Evolutionary conservation across 2,113 vertebrate genomes (phyloP), one percentile per base, ranked within the genome.

Genomic region (Rhipidura dahli): DNA sequence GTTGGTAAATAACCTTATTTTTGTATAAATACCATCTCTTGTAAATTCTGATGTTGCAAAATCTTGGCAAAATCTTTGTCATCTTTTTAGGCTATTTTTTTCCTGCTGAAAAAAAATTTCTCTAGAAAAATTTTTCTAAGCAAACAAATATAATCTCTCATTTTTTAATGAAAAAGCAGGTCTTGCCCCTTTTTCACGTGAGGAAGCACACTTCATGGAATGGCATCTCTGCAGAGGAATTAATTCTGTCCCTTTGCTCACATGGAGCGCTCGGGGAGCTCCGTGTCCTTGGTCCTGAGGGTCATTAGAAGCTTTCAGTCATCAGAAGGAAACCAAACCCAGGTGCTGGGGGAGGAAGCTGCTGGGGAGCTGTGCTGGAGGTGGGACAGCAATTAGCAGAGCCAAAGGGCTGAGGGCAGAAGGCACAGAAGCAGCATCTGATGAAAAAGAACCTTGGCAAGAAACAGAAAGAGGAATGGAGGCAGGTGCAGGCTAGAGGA

Each of bases 51-150:
- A 2, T 19, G 10, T 69, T 69, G 40, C 30, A 65, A 73, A 84
- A 84, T 47, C 12, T 56, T 86, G 39, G 56, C 23, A 70, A 70
- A 63, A 8, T 49, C 80, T 71, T 79, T 77, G 9, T 60, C 15
- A 6, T 60, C 8, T 19, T 51, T 27, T 30, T 37, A 47, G 33
- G 2, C 39, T 13, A 21, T 39, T 27, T 53, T 39, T 39, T 63
- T 65, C 35, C 8, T 75, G 2, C 9, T 51, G 5, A 8, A 37
- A 12, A 49, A 37, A n/a, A 23, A n/a, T 8, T 2, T 1, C 3
- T 14, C 23, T 22, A 35, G 8, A 51, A 51, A 76, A 44, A 5
- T 8, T 49, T 56, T 54, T 33, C 16, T 33, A 16, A 60, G 56
- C 13, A 33, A n/a, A 42, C 17, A 83, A 69, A 59, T 13, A 1